Base-by-base conservation (phyloP, 2,797 vertebrate species). In the Cuniculus paca region DNA sequence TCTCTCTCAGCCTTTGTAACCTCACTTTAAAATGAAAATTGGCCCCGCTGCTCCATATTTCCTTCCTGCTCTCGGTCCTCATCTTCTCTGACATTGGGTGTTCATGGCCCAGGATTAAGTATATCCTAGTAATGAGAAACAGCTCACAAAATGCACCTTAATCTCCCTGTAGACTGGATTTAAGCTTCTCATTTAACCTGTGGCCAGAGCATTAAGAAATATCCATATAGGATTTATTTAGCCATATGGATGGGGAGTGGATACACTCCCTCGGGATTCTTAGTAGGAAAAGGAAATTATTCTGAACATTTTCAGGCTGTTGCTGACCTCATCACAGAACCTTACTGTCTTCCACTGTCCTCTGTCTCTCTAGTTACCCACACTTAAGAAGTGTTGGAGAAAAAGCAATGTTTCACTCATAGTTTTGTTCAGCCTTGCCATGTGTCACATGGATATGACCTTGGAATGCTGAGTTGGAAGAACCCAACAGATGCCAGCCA, bases 361-460 rank as follows among this genome's bases (percentile, higher is more conserved):
- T 52, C 61, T 88, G 8, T 60, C 31, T 60, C 34, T 87, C 50
- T 31, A 48, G 45, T 68, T 39, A 52, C 12, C 17, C 36, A 3
- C 0, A 19, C 11, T 78, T 84, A 93, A 65, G 74, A 75, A 52
- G 20, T 50, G 1, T 24, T 20, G 36, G 85, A 48, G 28, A 45
- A 77, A 93, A 94, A 86, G 48, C 24, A 39, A 0, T 88, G 14
- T 65, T 83, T 74, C 54, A 89, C 36, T 50, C 68, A 26, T 85
- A 17, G 34, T 45, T 90, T 72, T 61, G 34, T 61, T 91, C 65
- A 77, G 1, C 31, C 75, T 70, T 95, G 56, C 36, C 45, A 4
- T n/a, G n/a, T 91, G 39, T 65, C 58, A 36, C 60, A 20, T 70
- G 80, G 58, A 94, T 90, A 86, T 78, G 75, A 95, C 95, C 74